A percentile compares a stretch with the other conserved stretches of the same genome.
Conservation (phyloP, 2,113 vertebrate genomes). For the Apaloderma vittatum region DNA sequence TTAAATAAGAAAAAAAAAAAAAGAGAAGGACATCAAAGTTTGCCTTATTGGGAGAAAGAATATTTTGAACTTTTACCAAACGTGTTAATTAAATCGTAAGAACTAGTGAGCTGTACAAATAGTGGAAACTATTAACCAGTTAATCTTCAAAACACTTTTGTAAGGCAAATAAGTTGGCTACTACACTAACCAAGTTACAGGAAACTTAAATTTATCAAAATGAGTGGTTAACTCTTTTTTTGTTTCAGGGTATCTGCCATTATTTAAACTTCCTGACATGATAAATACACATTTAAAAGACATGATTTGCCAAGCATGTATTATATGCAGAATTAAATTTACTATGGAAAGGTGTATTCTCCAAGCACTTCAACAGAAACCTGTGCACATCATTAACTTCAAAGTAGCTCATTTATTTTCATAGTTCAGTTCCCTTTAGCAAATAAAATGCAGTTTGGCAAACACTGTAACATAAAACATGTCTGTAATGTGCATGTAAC, state of each 20-base stretch:
- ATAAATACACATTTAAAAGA: neutral
- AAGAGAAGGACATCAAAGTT: neutral
- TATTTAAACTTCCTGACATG: neutral
- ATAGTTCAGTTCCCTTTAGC: neutral
- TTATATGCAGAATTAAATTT: neutral
- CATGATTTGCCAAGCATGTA: neutral
- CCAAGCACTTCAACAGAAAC: neutral
- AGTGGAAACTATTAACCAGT: neutral
- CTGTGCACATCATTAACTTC: neutral
- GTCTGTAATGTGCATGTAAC: neutral
- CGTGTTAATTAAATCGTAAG: neutral
- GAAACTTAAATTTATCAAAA: constrained; percentile 21
- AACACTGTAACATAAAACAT: neutral
- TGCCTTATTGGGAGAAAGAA: neutral
- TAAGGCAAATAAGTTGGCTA: neutral
- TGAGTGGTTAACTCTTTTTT: neutral
- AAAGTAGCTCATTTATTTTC: constrained; percentile 10
- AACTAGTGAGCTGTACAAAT: neutral
- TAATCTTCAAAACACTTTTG: constrained; percentile 1
- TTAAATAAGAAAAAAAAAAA: neutral
- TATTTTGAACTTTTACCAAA: neutral
- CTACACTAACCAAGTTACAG: neutral
- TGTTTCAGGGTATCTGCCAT: neutral
- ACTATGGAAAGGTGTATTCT: neutral
- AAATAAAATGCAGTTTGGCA: neutral